Conservation (phyloP, 1,140 invertebrate genomes). For the Leguminivora glycinivorella region DNA sequence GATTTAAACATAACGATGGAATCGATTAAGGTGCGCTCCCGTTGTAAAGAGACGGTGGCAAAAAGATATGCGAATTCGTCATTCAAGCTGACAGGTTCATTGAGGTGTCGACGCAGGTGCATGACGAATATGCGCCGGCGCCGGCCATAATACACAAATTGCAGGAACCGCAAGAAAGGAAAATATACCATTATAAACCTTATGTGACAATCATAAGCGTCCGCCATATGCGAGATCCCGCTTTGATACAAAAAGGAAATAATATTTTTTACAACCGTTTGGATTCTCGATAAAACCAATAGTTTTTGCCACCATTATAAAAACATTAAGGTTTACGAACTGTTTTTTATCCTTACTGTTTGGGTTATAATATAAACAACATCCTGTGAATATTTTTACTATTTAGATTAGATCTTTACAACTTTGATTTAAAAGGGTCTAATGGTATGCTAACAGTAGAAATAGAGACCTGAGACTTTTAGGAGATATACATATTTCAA, state of each 20-base stretch:
- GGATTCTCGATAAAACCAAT: not conserved
- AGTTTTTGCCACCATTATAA: slow-evolving; percentile 12
- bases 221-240: slow-evolving; percentile 28
- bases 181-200: not conserved
- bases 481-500: too few species aligned
- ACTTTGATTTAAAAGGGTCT: not conserved
- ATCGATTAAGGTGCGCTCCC: slow-evolving; percentile 47
- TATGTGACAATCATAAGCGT: not conserved
- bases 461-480: too few species aligned
- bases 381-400: not conserved
- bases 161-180: slow-evolving; percentile 33
- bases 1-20: slow-evolving; percentile 28
- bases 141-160: slow-evolving; percentile 53
- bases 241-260: slow-evolving; percentile 42
- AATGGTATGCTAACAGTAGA: not conserved
- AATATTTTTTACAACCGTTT: slow-evolving; percentile 32
- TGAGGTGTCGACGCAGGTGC: slow-evolving; percentile 42
- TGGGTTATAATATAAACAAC: slow-evolving; percentile 5
- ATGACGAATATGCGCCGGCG: slow-evolving; percentile 42
- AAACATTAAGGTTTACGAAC: slow-evolving; percentile 10
- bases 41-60: not conserved
- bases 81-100: slow-evolving; percentile 45
- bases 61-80: slow-evolving; percentile 46
- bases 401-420: not conserved
- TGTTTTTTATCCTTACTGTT: not conserved